Base-by-base conservation (phyloP, 2,797 vertebrate genomes). In the Melanotaenia parkinsoni region DNA sequence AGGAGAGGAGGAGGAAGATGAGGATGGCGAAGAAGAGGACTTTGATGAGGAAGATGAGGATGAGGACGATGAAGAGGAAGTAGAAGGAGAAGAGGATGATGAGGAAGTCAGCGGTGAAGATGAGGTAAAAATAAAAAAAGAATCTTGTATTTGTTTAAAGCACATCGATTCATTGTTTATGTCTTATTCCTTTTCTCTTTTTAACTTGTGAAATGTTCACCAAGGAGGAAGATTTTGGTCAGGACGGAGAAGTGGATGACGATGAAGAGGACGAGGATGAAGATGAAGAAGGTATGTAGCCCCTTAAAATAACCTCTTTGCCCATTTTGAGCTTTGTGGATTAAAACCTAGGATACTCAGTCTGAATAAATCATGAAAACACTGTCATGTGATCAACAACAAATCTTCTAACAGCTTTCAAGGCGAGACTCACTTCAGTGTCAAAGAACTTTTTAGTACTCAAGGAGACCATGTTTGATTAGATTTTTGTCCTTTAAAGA, bases 21-120 rank as follows among this genome's bases (percentile, higher is more conserved):
- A 95, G 74, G 95, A 94, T 7, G 95, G 94, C 40, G 96, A 96
- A 60, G 96, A 96, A 74, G 95, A 96, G 38, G 96, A 95, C 74
- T 92, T 94, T 35, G 94, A 95, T 0, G 96, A 97, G 70, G 95
- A 95, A 3, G 96, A 97, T 0, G 96, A 97, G 0, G 95, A 95
- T 0, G 95, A 95, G 14, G 95, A 95, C 0, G 95, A 96, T 1
- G 96, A 95, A 0, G 96, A 96, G 61, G 96, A 92, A 71, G 95
- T 91, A 84, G 96, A 94, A 88, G 96, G 92, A 66, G 96, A 96
- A 58, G 96, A 96, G 1, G 96, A 97, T 28, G 96, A 97, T 16
- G 96, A 97, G 0, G 97, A 97, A 74, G 94, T 93, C 84, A 97
- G 95, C 75, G 96, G 93, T 64, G 96, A 98, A 76, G 96, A 96